These are phyloP conservation scores for Salminus brasiliensis DNA, from an alignment of 2,113 vertebrate genomes.

Conservation along the genomic window DNA sequence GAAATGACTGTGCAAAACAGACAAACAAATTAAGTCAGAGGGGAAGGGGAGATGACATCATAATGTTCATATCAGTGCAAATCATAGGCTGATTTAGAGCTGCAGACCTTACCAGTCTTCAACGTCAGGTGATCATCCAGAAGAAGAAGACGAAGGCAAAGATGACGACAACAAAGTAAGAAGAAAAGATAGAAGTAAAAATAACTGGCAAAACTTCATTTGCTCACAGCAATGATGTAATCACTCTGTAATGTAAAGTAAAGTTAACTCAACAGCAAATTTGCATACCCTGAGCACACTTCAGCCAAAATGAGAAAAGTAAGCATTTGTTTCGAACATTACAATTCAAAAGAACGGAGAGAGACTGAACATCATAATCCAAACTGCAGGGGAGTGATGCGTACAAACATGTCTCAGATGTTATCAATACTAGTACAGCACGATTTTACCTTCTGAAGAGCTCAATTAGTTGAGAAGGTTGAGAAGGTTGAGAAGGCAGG, in stretches of 20 bases:
- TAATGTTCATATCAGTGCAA: slow-evolving; percentile 22
- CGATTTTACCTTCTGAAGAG: neutral
- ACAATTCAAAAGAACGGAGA: no score
- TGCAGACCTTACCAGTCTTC: neutral
- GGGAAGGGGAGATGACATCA: slow-evolving; percentile 50
- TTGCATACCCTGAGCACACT: neutral
- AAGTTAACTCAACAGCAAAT: no score
- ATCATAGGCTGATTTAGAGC: slow-evolving; percentile 15
- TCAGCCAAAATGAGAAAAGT: no score
- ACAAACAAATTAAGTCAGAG: slow-evolving; percentile 40
- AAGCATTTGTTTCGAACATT: no score
- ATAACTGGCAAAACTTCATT: no score
- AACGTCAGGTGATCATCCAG: neutral
- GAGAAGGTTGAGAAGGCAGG: neutral
- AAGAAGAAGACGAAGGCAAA: neutral
- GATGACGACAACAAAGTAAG: slow-evolving; percentile 30
- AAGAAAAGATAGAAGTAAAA: slow-evolving; percentile 5
- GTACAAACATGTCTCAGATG: no score
- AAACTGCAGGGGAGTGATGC: neutral
- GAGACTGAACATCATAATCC: no score
- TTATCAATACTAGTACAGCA: neutral
- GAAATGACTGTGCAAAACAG: slow-evolving; percentile 45
- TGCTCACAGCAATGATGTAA: neutral
- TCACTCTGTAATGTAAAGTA: neutral
- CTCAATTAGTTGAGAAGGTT: neutral